Base-by-base conservation (phyloP, 2,113 vertebrate species). In the Neodontobutis hainanensis region DNA sequence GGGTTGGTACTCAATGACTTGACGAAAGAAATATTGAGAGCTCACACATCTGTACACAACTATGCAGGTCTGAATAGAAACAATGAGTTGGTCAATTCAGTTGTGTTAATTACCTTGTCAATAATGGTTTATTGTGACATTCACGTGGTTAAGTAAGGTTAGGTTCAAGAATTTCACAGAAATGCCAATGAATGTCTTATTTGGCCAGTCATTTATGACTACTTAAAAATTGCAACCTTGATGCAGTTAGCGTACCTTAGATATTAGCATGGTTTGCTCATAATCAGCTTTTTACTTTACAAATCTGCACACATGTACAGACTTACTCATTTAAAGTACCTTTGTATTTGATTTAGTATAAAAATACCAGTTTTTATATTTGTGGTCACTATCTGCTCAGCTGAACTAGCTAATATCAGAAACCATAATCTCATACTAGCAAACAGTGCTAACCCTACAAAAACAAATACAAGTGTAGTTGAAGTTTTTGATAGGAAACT, bases 1-100 rank as follows among this genome's bases (percentile, higher is more conserved):
- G 71, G 64, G 65, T 36, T 55, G 73, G 71, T 64, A 68, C 65
- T 61, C 70, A 81, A 73, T 60, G 77, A 65, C 72, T 49, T 12
- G 64, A 68, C 65, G 34, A 51, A 34, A 16, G 56, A 38, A 47
- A 65, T 57, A 46, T 51, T 27, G 59, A 61, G 56, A n/a, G n/a
- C 61, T 56, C 34, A 35, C 11, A 68, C 77, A 81, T 55, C 61
- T 80, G 57, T 47, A 27, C 19, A 27, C 19, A 27, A 56, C 38
- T 38, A 1, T 40, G 12, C 35, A 56, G 27, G 6, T 9, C 14
- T 16, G 14, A 56, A 40, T 8, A 4, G 12, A 56, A 38, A 15
- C 7, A 38, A 35, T 56, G 52, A n/a, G 34, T n/a, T 12, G n/a
- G 53, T 40, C 38, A 38, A 55, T 40, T 40, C 11, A 27, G 5